Percentiles rank a stretch among this genome's conserved stretches.
phyloP scores from a whole-genome alignment of 2,888 invertebrate species.

The Drosophila prolongata region DNA sequence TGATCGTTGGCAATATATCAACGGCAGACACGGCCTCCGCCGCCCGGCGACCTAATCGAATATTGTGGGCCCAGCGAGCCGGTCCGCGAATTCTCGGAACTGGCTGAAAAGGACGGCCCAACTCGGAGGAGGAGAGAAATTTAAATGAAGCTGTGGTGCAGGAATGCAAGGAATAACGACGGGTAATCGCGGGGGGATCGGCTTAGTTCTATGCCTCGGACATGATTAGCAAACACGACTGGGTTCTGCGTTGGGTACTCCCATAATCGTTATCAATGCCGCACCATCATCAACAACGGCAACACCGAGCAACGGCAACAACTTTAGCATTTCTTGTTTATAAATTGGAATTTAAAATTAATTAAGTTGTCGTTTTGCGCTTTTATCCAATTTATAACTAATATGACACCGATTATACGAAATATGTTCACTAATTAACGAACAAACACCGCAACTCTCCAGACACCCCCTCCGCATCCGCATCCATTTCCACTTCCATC shows the following conservation, averaged over 20 bases:
- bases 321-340: slow-evolving; percentile 60
- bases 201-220: slow-evolving; percentile 33
- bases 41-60: slow-evolving; percentile 61
- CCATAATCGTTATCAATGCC: slow-evolving; percentile 70
- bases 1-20: slow-evolving; percentile 81
- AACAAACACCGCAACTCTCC: slow-evolving; percentile 78
- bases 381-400: slow-evolving; percentile 84
- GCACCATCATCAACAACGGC: slow-evolving; percentile 55
- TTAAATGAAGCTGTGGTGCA: slow-evolving; percentile 73
- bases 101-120: slow-evolving; percentile 42
- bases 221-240: slow-evolving; percentile 48
- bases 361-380: slow-evolving; percentile 84
- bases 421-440: slow-evolving; percentile 85
- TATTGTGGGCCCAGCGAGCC: slow-evolving; percentile 46
- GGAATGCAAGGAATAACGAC: not conserved
- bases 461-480: slow-evolving; percentile 8
- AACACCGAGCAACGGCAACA: slow-evolving; percentile 9
- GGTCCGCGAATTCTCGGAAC: slow-evolving; percentile 59
- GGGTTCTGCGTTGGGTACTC: slow-evolving; percentile 21
- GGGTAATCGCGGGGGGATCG: not conserved
- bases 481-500: not conserved
- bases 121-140: slow-evolving; percentile 44
- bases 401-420: slow-evolving; percentile 85
- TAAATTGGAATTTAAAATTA: slow-evolving; percentile 83
- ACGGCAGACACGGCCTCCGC: slow-evolving; percentile 54